Base-by-base conservation (phyloP, 2,113 vertebrate genomes). In the Apteryx mantelli region DNA sequence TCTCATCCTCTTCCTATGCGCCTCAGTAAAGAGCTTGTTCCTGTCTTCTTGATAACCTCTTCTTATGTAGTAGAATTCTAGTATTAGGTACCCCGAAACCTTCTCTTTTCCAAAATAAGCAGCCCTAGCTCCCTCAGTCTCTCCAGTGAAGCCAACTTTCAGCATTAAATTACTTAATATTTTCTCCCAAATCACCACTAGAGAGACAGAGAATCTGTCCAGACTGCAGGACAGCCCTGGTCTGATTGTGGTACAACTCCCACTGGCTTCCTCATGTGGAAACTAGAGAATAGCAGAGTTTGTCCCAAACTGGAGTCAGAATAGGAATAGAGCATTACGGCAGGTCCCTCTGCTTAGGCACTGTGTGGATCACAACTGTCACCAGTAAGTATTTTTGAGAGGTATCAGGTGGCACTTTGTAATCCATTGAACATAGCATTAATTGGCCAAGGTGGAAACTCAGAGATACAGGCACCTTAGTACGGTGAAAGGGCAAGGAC, bases 361-460 rank as follows among this genome's bases (percentile, higher is more conserved):
- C 48, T 2, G 11, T 1, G 1, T 10, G 74, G 93, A 90, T 94
- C 95, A 66, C 64, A 32, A 60, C 86, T 90, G 40, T 76, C 85
- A 20, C 36, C 34, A 28, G 58, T 8, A 30, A 53, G 92, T 96
- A 96, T 95, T 95, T 95, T 83, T 40, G 76, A 91, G 64, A 79
- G 44, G 55, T 83, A 81, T 93, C 96, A 3, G 36, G 73, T 93
- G 82, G 71, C 88, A 68, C 82, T 94, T 91, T 69, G 53, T 60
- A 90, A 77, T 48, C 55, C 3, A 5, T 18, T 56, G 46, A 69
- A 7, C 34, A 9, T 0, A 0, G 65, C 6, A 44, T 19, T 9
- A 77, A 50, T 2, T 1, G 2, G 85, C 0, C 0, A 44, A 63
- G 32, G 65, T 21, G 8, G 75, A 73, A 77, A 22, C 48, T 1